phyloP scores from a whole-genome alignment of 2,113 vertebrate species.

The Tetraodon nigroviridis region DNA sequence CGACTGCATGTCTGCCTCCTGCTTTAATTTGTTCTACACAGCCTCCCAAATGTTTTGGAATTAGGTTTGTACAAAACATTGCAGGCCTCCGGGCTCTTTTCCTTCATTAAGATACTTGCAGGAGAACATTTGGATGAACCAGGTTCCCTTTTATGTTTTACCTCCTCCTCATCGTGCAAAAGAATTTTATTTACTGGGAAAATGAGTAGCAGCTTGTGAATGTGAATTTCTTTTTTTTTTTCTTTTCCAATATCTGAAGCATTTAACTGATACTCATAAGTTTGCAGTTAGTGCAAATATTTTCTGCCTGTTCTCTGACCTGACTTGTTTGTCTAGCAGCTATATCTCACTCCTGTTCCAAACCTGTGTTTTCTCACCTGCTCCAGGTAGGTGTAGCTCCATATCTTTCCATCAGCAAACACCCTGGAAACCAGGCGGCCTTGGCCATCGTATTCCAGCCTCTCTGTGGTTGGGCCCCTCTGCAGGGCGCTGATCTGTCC shows the following conservation, averaged over 20 bases:
- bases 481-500: conserved; percentile 94
- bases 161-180: background rate
- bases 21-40: background rate
- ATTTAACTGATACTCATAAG: conserved; percentile 6
- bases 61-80: background rate
- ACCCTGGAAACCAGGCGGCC: conserved; percentile 89
- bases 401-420: conserved; percentile 96
- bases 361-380: conserved; percentile 77
- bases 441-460: conserved; percentile 88
- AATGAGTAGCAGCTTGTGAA: background rate
- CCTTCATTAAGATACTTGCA: background rate
- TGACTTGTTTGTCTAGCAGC: conserved; percentile 9
- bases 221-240: conserved; percentile 1
- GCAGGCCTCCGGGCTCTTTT: background rate
- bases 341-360: background rate
- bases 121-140: background rate
- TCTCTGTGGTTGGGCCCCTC: conserved; percentile 88
- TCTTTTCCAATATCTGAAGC: background rate
- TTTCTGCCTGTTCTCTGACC: conserved; percentile 26
- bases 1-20: background rate
- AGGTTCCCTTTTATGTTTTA: background rate
- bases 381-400: conserved; percentile 97
- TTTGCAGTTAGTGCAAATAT: conserved; percentile 7
- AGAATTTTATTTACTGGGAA: conserved; percentile 4
- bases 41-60: background rate